Conservation (phyloP, 1,140 invertebrate species). For the Triops cancriformis region DNA sequence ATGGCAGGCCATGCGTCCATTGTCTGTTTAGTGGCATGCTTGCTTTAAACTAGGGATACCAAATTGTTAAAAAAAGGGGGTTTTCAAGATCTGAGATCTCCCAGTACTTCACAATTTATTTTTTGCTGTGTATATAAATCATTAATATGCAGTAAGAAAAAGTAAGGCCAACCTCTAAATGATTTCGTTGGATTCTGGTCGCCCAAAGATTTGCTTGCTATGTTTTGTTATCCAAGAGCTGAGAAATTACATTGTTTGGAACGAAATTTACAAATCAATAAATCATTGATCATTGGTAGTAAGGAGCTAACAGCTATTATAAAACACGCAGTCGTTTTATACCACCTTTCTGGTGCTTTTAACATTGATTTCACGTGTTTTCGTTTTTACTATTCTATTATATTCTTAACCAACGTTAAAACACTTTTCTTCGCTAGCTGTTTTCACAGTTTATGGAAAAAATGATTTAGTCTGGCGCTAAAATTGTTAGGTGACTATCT, state of each 20-base stretch:
- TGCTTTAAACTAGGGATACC: neutral
- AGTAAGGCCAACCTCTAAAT: neutral
- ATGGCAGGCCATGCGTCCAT: neutral
- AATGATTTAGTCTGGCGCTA: no score
- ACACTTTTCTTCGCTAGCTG: no score
- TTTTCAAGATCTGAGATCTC: neutral
- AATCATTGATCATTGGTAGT: no score
- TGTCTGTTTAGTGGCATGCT: neutral
- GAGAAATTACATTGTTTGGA: constrained; percentile 25
- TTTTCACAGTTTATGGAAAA: no score
- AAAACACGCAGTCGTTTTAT: no score
- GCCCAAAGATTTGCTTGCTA: constrained; percentile 15
- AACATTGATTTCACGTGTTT: no score
- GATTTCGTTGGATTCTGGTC: neutral
- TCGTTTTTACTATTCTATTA: no score
- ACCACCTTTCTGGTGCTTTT: no score
- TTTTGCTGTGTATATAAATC: neutral
- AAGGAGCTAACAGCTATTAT: no score
- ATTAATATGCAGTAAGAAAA: neutral
- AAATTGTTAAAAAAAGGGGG: neutral
- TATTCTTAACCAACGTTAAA: no score
- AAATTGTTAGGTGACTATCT: no score
- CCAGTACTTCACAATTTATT: neutral
- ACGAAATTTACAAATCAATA: neutral
- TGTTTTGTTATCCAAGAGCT: constrained; percentile 2